Base-by-base conservation (phyloP, 2,888 invertebrate genomes). In the Epinotia brunnichana region DNA sequence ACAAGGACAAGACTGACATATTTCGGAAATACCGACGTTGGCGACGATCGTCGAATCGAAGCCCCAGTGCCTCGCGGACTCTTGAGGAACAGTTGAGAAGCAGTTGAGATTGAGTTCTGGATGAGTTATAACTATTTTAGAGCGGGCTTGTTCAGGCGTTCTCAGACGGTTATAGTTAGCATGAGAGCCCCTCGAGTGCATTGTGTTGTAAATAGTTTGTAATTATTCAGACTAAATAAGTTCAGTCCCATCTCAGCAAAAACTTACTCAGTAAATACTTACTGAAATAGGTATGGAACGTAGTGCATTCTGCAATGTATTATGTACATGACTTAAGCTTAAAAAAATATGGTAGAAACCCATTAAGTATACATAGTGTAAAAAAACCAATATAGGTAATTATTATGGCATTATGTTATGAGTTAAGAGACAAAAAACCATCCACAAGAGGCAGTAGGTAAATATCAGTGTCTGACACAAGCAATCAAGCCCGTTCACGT, bases 81-180 rank as follows among this genome's bases (percentile, higher is more conserved):
- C 54, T 62, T 29, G 61, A 44, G 61, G 41, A 69, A 29, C 59
- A 29, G n/a, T 13, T 29, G 11, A 54, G 41, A 39, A 59, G 39
- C 54, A 39, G 61, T 62, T 57, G 17, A 35, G 59, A 64, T 59
- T 60, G 56, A 51, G 35, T 53, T 66, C 19, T 39, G 56, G 15
- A 35, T 66, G 35, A 56, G 57, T 57, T 51, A 19, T 39, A 63
- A 70, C 63, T 70, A 57, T 62, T 70, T 62, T 29, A 56, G 56
- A 62, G 51, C 11, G 62, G 19, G 53, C 54, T 39, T 39, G 68
- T 56, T 70, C 15, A 56, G 15, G 44, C 35, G 54, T 56, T 62
- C 56, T 53, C 56, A 44, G 60, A 54, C 41, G 24, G 53, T 61
- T 69, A 35, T 69, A 56, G 53, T 48, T 53, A 39, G 53, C 17